Base-by-base conservation (phyloP, 2,797 vertebrate genomes). In the Lutjanus campechanus region DNA sequence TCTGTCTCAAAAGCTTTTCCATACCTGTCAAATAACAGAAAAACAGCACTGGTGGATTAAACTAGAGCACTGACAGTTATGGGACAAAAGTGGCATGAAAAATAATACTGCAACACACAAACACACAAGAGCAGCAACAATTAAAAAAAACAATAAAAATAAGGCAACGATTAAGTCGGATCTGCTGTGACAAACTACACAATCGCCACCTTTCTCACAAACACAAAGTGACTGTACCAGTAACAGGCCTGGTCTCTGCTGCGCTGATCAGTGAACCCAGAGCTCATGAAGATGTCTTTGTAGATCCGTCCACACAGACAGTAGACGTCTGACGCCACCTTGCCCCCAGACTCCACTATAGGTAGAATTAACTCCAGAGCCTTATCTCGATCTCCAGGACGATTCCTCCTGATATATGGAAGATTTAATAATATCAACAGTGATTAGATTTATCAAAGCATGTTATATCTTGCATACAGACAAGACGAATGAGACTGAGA, bases 291-390 rank as follows among this genome's bases (percentile, higher is more conserved):
- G 89, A 95, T 95, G 94, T 98, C 97, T 89, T 98, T 98, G 93
- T 98, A 98, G 92, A 98, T 92, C 1, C 97, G 97, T 29, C 97
- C 97, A 13, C 97, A 98, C 86, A 98, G 94, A 89, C 97, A 98
- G 91, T 94, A 97, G 16, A 98, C 94, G n/a, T 98, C 97, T 0
- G 97, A 97, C 0, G 95, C 96, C 75, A 97, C 96, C 0, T 91
- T 90, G 22, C 81, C 90, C 7, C 85, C 93, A 0, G 81, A 87
- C 82, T 95, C 90, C 47, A 97, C 96, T 11, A 96, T 85, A 0
- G 97, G 97, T 75, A 97, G 91, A 79, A 98, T 96, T 65, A 95
- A 89, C 0, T 93, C 78, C 79, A 98, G 88, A 1, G 97, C 97
- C 81, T 95, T 97, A 13, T 92, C 83, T 0, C 97, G 95, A 89